Evolutionary conservation across 1,140 invertebrate genomes (phyloP), one percentile per base, ranked within the genome.

Genomic region (Idris sp.): DNA sequence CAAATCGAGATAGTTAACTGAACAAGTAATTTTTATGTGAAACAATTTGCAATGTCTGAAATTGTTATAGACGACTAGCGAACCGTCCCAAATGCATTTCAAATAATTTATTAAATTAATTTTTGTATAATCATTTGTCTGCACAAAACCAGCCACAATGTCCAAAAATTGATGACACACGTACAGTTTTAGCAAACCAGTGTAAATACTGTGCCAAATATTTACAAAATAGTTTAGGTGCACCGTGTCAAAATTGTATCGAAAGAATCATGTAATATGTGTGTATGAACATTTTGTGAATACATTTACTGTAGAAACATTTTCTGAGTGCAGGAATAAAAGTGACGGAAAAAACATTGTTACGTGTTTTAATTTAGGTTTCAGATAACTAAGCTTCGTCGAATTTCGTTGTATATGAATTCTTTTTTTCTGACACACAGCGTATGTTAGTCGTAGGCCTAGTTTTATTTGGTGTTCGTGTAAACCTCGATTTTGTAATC

Each of bases 201-300:
- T 62, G 35, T 62, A 62, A 62, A 62, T 49, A 62, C 15, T 22
- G 58, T 62, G 58, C 58, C 58, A 62, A 62, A 62, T 48, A 46
- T 15, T 46, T 16, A 43, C 30, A 15, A 30, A 4, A 26, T 51
- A n/a, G n/a, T n/a, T n/a, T n/a, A n/a, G n/a, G n/a, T 51, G 7
- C 8, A 51, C 9, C 3, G 28, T 13, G 26, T 26, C 10, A 9
- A 49, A 43, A 4, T 26, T 46, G 18, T 22, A 38, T 16, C 19
- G 5, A 19, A 48, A 38, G 3, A n/a, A 19, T 30, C 19, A 18
- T 25, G 7, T 48, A 40, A 30, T 18, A 5, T 5, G 16, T n/a
- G n/a, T 44, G 40, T 26, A n/a, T 22, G 15, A 4, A 40, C 5
- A n/a, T n/a, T n/a, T n/a, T n/a, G n/a, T n/a, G n/a, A n/a, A n/a